Evolutionary conservation across 2,888 invertebrate species (phyloP).

Genomic region (Drosophila borealis): DNA sequence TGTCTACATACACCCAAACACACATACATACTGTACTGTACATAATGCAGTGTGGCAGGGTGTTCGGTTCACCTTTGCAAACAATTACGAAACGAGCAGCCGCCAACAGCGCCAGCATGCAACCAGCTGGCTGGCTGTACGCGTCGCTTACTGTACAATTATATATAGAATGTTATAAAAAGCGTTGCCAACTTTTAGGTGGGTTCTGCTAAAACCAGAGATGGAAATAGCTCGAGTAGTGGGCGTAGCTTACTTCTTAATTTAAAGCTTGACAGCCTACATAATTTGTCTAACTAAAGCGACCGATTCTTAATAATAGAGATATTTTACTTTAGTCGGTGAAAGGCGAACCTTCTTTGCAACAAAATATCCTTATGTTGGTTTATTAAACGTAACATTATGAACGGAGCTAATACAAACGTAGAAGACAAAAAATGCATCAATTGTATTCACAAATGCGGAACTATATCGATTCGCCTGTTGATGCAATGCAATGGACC

Average conservation of each 20-base stretch:
- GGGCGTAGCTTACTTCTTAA: constrained; percentile 4
- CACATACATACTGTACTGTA: neutral
- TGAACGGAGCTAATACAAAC: too few relatives aligned
- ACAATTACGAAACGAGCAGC: constrained; percentile 44
- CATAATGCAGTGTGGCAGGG: constrained; percentile 12
- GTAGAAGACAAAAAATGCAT: too few relatives aligned
- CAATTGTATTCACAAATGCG: too few relatives aligned
- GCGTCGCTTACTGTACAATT: constrained; percentile 45
- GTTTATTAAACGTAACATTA: too few relatives aligned
- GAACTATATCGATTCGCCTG: too few relatives aligned
- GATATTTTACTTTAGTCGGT: too few relatives aligned
- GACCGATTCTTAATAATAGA: neutral
- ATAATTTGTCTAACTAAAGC: neutral
- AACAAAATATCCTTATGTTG: too few relatives aligned
- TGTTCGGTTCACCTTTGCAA: constrained; percentile 39
- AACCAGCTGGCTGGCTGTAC: constrained; percentile 18
- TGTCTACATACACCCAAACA: neutral
- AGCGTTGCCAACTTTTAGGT: constrained; percentile 36
- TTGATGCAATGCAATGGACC: too few relatives aligned
- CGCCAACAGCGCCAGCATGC: constrained; percentile 6
- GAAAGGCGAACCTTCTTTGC: too few relatives aligned
- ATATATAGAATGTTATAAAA: constrained; percentile 41
- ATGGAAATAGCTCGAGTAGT: constrained; percentile 30
- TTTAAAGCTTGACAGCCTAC: neutral
- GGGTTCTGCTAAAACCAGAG: constrained; percentile 12